phyloP scores from a whole-genome alignment of 2,113 vertebrate species.

The Prietella phreatophila region DNA sequence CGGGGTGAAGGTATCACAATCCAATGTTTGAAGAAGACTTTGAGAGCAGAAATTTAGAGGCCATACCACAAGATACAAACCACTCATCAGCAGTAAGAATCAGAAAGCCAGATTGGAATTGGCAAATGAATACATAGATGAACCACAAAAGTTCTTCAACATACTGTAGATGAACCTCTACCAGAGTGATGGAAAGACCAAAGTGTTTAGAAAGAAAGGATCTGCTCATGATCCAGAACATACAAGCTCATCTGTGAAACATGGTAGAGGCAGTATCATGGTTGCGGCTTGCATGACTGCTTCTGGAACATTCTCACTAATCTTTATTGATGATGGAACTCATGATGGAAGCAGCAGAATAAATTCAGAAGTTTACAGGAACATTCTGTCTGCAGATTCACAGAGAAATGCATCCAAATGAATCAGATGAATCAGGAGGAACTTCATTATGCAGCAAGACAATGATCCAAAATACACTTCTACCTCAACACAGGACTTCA shows the following conservation, averaged over 20 bases:
- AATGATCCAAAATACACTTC: background rate
- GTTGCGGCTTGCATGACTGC: background rate
- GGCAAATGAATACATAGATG: background rate
- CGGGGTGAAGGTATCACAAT: background rate
- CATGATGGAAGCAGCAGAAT: background rate
- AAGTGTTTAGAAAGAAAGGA: background rate
- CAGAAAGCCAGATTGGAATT: background rate
- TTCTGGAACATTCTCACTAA: background rate
- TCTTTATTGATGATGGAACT: background rate
- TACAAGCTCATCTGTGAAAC: background rate
- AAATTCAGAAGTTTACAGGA: background rate
- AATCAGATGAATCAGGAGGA: background rate
- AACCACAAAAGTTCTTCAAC: background rate
- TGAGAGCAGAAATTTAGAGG: background rate
- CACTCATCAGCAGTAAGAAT: background rate
- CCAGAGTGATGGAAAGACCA: background rate
- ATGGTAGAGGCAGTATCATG: background rate
- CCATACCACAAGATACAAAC: background rate
- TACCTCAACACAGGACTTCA: background rate
- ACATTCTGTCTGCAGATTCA: background rate
- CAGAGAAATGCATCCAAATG: background rate
- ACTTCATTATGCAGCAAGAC: background rate
- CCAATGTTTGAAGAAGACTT: background rate
- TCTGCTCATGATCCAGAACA: background rate
- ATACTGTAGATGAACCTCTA: background rate